Evolutionary conservation across 2,888 invertebrate species (phyloP).

Genomic region (Congeria kusceri): DNA sequence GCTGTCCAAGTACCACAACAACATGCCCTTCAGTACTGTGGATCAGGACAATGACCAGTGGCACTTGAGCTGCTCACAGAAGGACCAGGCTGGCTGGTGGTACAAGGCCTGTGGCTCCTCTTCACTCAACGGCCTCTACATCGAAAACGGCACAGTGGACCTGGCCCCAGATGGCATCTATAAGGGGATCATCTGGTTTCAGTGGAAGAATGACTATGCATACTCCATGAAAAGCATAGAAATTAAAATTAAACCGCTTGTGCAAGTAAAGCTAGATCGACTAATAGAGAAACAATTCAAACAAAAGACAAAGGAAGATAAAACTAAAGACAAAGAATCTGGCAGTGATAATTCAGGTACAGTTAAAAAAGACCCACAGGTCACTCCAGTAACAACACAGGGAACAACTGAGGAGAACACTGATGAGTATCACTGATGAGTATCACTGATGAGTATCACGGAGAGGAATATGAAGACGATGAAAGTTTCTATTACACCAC

Average conservation of each 20-base stretch:
- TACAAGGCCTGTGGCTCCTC: slow-evolving; percentile 77
- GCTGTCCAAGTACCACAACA: slow-evolving; percentile 93
- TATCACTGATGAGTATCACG: slow-evolving; percentile 4
- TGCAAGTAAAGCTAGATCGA: slow-evolving; percentile 60
- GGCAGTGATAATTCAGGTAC: background rate
- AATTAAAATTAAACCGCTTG: slow-evolving; percentile 77
- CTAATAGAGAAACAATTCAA: too few species aligned
- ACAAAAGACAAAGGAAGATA: background rate
- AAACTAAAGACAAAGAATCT: background rate
- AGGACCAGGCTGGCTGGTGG: slow-evolving; percentile 82
- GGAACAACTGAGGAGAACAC: background rate
- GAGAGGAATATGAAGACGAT: slow-evolving; percentile 22
- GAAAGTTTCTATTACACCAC: background rate
- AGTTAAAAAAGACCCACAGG: background rate
- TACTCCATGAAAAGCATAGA: slow-evolving; percentile 75
- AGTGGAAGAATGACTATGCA: slow-evolving; percentile 74
- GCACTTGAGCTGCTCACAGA: slow-evolving; percentile 76
- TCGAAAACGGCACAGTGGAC: slow-evolving; percentile 55
- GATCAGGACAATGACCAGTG: slow-evolving; percentile 93
- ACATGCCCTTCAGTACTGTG: slow-evolving; percentile 95
- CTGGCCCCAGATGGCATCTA: slow-evolving; percentile 73
- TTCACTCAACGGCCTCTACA: slow-evolving; percentile 78
- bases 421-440: background rate
- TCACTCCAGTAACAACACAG: slow-evolving; percentile 2
- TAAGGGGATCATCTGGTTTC: slow-evolving; percentile 77